Evolutionary conservation across 2,797 vertebrate species (phyloP), one percentile per base, ranked within the genome.

Genomic region (Tragelaphus eurycerus): DNA sequence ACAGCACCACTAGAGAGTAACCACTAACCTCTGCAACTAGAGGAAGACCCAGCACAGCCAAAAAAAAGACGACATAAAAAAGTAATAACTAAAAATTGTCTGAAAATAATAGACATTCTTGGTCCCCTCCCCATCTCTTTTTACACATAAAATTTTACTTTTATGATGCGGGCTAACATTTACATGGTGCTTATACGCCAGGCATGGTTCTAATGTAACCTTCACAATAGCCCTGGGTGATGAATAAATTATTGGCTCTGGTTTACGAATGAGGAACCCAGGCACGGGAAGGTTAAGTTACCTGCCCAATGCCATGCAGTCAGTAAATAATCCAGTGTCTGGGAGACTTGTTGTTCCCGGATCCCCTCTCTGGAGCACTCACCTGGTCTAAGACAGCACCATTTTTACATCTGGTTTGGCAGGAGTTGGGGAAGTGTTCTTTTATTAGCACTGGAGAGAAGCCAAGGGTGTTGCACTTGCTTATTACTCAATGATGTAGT

Each of bases 81-180:
- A 74, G 71, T 43, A 7, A 79, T 12, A 79, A 17, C 17, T 6
- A 48, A 78, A 64, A 29, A 29, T 27, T 27, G 48, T 79, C 31
- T 6, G 8, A 50, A 27, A 52, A n/a, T 14, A 34, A 10, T 0
- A 54, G 60, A 92, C 52, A 14, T 46, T n/a, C 60, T 46, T 50
- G 19, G 23, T 25, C 7, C 34, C 29, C 14, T 0, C 23, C 50
- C 4, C 31, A 21, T 29, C 23, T 38, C 38, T 21, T 48, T 50
- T 27, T 25, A 6, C n/a, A 6, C 2, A 9, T 14, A 16, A 19
- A 19, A 4, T 3, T 15, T 12, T 10, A 3, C 34, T 9, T 0
- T 27, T 29, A 9, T 0, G 0, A 48, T 6, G 3, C 9, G 0
- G 25, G 48, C 57, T 17, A 14, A 2, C 8, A 0, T 16, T 38